Conservation (phyloP, 2,888 invertebrate genomes). For the Neoscelio sp. region DNA sequence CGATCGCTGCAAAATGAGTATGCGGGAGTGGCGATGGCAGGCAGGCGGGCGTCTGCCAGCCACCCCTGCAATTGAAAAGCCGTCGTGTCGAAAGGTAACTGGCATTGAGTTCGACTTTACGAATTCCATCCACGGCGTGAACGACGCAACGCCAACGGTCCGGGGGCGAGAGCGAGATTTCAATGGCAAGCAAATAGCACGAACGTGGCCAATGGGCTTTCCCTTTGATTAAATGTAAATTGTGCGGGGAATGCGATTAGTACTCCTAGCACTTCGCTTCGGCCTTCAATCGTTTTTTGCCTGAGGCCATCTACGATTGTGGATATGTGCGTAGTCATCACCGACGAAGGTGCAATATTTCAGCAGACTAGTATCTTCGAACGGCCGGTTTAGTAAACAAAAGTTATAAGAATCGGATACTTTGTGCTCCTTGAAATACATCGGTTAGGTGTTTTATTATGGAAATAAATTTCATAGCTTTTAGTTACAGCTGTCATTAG, state of each 20-base stretch:
- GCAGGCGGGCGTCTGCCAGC: slow-evolving; percentile 54
- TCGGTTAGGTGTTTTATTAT: slow-evolving; percentile 8
- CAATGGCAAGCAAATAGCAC: slow-evolving; percentile 82
- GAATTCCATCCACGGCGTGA: slow-evolving; percentile 77
- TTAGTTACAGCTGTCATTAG: neutral
- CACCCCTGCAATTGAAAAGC: slow-evolving; percentile 68
- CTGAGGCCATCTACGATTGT: slow-evolving; percentile 36
- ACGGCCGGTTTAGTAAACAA: neutral
- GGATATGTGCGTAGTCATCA: slow-evolving; percentile 38
- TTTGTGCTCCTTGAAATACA: neutral
- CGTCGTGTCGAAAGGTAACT: slow-evolving; percentile 68
- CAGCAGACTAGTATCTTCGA: slow-evolving; percentile 2
- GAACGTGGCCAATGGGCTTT: slow-evolving; percentile 81
- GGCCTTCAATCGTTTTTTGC: slow-evolving; percentile 70
- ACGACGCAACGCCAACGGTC: slow-evolving; percentile 61
- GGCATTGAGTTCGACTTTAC: slow-evolving; percentile 74
- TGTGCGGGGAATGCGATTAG: slow-evolving; percentile 82
- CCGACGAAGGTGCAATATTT: slow-evolving; percentile 6
- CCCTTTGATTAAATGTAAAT: slow-evolving; percentile 83
- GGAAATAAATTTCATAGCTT: slow-evolving; percentile 23
- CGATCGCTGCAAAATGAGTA: slow-evolving; percentile 64
- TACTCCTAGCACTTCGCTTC: slow-evolving; percentile 77
- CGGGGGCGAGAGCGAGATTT: slow-evolving; percentile 75
- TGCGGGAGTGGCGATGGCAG: slow-evolving; percentile 63
- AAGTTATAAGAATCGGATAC: neutral